Evolutionary conservation across 2,888 invertebrate genomes (phyloP), one percentile per base, ranked within the genome.

Genomic region (Cremastinae sp.): DNA sequence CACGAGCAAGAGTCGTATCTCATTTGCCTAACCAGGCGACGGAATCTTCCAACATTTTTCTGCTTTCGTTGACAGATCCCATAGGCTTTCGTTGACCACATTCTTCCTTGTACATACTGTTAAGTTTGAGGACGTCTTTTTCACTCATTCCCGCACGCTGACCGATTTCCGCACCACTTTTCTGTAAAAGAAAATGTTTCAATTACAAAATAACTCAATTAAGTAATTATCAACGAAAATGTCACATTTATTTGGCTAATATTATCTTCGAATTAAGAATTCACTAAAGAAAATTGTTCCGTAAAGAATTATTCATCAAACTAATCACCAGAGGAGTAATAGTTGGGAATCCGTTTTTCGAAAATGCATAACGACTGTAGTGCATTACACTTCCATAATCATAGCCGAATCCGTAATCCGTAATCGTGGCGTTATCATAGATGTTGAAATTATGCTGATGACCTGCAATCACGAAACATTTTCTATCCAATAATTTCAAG

Each of bases 331-430:
- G 86, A 0, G 95, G 92, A 47, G 93, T 91, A 56, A 95, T 95
- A 0, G 95, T 95, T 53, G 90, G 90, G 79, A 92, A 90, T 37
- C 93, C 93, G 86, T 94, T 94, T 82, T 92, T 93, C 0, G 94
- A 93, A 84, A 95, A 95, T 0, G 94, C 94, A 22, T 89, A 90
- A 28, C 91, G 91, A 51, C 93, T 92, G 82, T 95, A 95, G 83
- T 95, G 95, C 94, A 95, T 94, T 0, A 95, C 92, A 83, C 94
- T 94, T 7, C 90, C 90, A 80, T 94, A 95, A 87, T 95, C 95
- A 82, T 95, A 95, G 1, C 90, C 88, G 39, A 94, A 91, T 0
- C 93, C 93, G 81, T 93, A 94, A 83, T 94, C 93, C 0, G 93
- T 92, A 4, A 94, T 92, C 1, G 91, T 91, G 8, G 92, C 91